Evolutionary conservation across 1,140 invertebrate genomes (phyloP).

Genomic region (Papilio glaucus): DNA sequence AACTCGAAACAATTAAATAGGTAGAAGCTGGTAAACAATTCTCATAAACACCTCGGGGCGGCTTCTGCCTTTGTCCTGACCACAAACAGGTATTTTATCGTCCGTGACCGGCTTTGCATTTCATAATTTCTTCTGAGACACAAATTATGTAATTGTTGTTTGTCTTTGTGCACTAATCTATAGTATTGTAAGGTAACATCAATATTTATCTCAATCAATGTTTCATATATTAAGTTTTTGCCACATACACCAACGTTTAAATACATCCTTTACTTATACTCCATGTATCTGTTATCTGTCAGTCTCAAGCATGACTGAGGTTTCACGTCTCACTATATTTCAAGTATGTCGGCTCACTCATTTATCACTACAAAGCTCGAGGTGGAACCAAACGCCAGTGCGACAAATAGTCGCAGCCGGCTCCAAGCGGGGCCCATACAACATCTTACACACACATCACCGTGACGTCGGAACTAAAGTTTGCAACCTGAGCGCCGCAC

Average conservation of each 20-base stretch:
- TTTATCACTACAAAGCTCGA: constrained; percentile 26
- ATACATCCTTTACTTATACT: background rate
- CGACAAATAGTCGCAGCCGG: constrained; percentile 29
- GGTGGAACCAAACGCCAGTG: constrained; percentile 18
- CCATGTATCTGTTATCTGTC: background rate
- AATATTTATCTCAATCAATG: background rate
- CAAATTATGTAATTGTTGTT: background rate
- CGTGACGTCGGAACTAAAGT: constrained; percentile 21
- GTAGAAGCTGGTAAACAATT: background rate
- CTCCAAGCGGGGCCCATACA: background rate
- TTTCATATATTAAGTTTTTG: too few relatives aligned
- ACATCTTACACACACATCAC: background rate
- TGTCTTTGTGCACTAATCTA: background rate
- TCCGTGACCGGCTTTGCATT: background rate
- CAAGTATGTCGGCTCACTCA: constrained; percentile 23
- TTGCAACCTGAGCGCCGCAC: constrained; percentile 14
- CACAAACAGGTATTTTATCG: background rate
- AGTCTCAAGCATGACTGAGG: constrained; percentile 11
- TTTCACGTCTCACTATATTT: constrained; percentile 15
- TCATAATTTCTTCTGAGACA: background rate
- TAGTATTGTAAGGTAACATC: background rate
- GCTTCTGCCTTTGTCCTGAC: constrained; percentile 3
- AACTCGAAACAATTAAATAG: background rate
- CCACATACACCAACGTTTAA: too few relatives aligned
- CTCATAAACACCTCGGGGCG: constrained; percentile 7